Evolutionary conservation across 2,888 invertebrate genomes (phyloP).

Genomic region (Troides oblongomaculatus): DNA sequence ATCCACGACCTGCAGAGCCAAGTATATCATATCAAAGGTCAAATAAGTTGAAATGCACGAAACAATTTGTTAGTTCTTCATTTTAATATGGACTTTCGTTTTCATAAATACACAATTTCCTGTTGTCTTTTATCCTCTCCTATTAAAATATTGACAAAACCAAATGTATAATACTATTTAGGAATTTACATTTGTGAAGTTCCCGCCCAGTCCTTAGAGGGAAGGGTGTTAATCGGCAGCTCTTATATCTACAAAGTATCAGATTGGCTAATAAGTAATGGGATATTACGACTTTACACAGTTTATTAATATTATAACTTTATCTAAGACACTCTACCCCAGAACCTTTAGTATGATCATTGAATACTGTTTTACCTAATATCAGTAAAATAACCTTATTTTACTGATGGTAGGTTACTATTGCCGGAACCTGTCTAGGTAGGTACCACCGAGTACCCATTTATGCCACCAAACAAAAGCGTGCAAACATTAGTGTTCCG

Average conservation of each 20-base stretch:
- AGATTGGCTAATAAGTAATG: neutral
- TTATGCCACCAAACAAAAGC: no score
- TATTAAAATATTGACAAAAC: constrained; percentile 33
- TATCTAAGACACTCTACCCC: neutral
- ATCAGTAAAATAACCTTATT: no score
- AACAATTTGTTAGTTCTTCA: neutral
- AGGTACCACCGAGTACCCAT: no score
- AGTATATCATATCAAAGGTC: constrained; percentile 8
- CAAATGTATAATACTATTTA: constrained; percentile 31
- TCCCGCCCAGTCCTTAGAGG: constrained; percentile 57
- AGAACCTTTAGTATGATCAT: no score
- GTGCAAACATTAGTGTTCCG: no score
- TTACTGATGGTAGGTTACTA: no score
- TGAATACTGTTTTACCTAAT: no score
- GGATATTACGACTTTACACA: neutral
- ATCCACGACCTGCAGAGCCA: neutral
- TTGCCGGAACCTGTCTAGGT: no score
- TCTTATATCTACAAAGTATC: constrained; percentile 32
- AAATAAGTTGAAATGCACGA: constrained; percentile 1
- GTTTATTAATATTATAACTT: neutral
- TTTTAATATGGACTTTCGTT: neutral
- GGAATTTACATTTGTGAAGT: constrained; percentile 17
- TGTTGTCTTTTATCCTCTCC: constrained; percentile 27
- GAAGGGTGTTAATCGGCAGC: constrained; percentile 65
- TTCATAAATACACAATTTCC: constrained; percentile 22